phyloP scores from a whole-genome alignment of 2,888 invertebrate genomes.

The Tetragonula carbonaria region DNA sequence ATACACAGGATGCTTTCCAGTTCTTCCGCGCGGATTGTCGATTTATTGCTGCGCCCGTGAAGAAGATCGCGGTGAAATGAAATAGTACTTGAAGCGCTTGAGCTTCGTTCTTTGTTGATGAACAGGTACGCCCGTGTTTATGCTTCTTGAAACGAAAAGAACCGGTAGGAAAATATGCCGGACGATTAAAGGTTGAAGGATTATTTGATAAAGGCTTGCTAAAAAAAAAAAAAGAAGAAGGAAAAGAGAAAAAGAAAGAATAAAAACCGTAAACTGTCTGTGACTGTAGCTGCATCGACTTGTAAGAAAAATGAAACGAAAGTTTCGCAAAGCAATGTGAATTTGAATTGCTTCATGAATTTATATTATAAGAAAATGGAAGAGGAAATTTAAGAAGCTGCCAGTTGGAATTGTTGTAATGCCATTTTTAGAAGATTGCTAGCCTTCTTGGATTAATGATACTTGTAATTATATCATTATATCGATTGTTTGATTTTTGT shows the following conservation, averaged over 20 bases:
- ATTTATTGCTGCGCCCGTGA: conserved; percentile 1
- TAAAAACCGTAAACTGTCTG: too few species aligned
- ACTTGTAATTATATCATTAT: not conserved
- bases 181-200: not conserved
- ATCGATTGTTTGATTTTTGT: not conserved
- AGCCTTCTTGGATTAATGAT: not conserved
- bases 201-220: not conserved
- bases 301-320: not conserved
- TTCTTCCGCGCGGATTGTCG: not conserved
- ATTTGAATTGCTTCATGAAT: not conserved
- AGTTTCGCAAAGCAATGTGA: not conserved
- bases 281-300: not conserved
- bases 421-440: not conserved
- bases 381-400: not conserved
- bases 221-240: not conserved
- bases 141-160: conserved; percentile 3
- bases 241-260: too few species aligned
- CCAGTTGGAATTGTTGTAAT: not conserved
- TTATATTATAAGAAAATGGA: not conserved
- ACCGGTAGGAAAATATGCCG: not conserved
- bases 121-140: conserved; percentile 6
- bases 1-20: conserved; percentile 9
- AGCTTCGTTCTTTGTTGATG: not conserved
- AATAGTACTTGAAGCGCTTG: conserved; percentile 6
- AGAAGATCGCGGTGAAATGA: conserved; percentile 9